Conservation (phyloP, 2,113 vertebrate genomes). For the Turnix velox region DNA sequence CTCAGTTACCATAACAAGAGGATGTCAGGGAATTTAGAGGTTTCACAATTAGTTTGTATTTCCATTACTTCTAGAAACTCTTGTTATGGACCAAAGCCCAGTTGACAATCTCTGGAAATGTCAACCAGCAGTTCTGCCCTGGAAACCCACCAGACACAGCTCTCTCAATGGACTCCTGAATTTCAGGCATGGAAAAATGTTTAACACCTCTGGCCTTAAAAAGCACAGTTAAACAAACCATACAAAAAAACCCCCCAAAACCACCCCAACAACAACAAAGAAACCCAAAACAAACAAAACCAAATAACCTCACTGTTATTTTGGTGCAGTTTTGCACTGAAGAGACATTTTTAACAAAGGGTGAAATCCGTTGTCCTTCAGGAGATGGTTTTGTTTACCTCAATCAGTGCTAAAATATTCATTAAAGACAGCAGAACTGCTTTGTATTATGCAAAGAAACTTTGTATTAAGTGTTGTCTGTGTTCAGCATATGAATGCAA, state of each 20-base stretch:
- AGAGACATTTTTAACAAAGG: conserved; percentile 36
- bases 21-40: not conserved
- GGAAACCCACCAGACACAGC: not conserved
- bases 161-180: not conserved
- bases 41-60: not conserved
- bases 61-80: not conserved
- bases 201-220: not conserved
- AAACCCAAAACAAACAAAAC: not conserved
- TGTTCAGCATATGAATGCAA: conserved; percentile 56
- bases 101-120: not conserved
- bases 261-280: too few species aligned
- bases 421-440: conserved; percentile 65
- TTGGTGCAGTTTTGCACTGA: conserved; percentile 36
- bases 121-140: not conserved
- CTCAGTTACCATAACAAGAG: not conserved
- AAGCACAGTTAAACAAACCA: not conserved
- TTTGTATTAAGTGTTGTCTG: conserved; percentile 50
- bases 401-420: conserved; percentile 78
- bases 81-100: not conserved
- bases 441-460: conserved; percentile 70
- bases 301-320: not conserved
- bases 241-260: too few species aligned
- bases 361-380: conserved; percentile 67
- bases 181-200: not conserved
- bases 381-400: conserved; percentile 72